Evolutionary conservation across 1,140 invertebrate species (phyloP).

Genomic region (Macrobrachium rosenbergii): DNA sequence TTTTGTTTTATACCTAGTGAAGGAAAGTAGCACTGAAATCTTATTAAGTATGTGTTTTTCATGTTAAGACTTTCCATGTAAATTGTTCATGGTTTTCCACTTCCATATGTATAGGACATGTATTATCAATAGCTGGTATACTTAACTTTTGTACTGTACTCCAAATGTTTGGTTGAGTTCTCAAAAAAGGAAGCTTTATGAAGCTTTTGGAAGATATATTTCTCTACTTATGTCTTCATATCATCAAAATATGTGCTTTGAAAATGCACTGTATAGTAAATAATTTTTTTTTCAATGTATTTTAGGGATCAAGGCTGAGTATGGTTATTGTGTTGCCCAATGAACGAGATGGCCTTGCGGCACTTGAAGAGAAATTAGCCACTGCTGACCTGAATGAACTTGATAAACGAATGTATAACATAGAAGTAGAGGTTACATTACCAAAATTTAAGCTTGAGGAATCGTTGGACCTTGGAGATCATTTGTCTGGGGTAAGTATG

Average conservation of each 20-base stretch:
- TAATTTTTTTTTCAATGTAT: not conserved
- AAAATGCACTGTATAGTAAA: conserved; percentile 1
- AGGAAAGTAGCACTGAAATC: no score
- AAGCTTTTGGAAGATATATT: no score
- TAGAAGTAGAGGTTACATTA: conserved; percentile 73
- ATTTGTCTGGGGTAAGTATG: conserved; percentile 69
- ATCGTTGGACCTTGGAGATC: conserved; percentile 73
- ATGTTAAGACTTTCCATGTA: no score
- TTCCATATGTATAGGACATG: no score
- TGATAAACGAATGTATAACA: conserved; percentile 25
- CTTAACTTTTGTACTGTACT: no score
- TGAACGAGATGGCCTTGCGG: conserved; percentile 71
- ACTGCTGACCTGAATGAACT: conserved; percentile 53
- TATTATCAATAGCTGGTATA: no score
- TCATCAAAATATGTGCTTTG: not conserved
- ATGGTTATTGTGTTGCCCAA: conserved; percentile 83
- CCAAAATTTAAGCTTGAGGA: conserved; percentile 80
- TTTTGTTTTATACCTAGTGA: no score
- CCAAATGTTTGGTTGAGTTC: no score
- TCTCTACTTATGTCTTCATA: no score
- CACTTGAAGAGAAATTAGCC: conserved; percentile 69
- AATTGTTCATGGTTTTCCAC: no score
- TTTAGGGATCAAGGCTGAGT: conserved; percentile 67
- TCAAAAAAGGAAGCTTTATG: no score
- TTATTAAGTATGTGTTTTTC: no score